Percentiles rank a stretch among this genome's conserved stretches.
Evolutionary conservation across 1,140 invertebrate genomes (phyloP).

Genomic region (Spodoptera litura): DNA sequence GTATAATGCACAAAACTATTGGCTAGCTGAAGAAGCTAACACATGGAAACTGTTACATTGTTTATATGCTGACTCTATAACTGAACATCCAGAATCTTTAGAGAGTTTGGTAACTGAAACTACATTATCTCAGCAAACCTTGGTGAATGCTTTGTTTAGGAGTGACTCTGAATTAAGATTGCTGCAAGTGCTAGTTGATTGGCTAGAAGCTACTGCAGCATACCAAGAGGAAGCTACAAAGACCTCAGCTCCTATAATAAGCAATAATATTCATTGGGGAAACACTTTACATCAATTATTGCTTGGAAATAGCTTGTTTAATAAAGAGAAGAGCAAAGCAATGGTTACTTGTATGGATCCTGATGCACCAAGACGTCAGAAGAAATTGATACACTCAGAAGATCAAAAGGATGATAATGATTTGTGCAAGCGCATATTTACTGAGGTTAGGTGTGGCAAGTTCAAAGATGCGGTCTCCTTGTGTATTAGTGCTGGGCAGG

Average conservation of each 20-base stretch:
- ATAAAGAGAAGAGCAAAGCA: conserved; percentile 77
- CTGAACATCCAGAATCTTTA: conserved; percentile 83
- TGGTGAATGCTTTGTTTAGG: conserved; percentile 79
- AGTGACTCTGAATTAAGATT: conserved; percentile 90
- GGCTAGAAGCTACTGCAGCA: conserved; percentile 94
- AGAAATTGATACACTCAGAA: conserved; percentile 93
- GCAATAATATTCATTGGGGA: conserved; percentile 94
- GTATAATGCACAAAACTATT: conserved; percentile 86
- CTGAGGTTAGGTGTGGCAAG: conserved; percentile 94
- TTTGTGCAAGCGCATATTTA: conserved; percentile 90
- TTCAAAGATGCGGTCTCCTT: conserved; percentile 94
- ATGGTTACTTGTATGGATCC: conserved; percentile 94
- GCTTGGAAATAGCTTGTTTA: conserved; percentile 85
- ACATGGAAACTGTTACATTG: conserved; percentile 94
- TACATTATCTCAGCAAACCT: conserved; percentile 77
- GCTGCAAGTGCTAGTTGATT: conserved; percentile 95
- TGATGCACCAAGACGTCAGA: conserved; percentile 95
- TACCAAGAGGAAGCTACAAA: conserved; percentile 89
- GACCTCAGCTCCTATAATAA: conserved; percentile 89
- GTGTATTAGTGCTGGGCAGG: conserved; percentile 94
- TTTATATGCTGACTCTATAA: conserved; percentile 92
- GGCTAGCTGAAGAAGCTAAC: conserved; percentile 93
- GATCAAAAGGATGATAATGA: conserved; percentile 95
- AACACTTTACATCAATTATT: conserved; percentile 95
- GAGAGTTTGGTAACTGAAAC: conserved; percentile 83